Percentiles rank a stretch among this genome's conserved stretches.
Conservation (phyloP, 2,888 invertebrate species). For the Polymixis lichenea region DNA sequence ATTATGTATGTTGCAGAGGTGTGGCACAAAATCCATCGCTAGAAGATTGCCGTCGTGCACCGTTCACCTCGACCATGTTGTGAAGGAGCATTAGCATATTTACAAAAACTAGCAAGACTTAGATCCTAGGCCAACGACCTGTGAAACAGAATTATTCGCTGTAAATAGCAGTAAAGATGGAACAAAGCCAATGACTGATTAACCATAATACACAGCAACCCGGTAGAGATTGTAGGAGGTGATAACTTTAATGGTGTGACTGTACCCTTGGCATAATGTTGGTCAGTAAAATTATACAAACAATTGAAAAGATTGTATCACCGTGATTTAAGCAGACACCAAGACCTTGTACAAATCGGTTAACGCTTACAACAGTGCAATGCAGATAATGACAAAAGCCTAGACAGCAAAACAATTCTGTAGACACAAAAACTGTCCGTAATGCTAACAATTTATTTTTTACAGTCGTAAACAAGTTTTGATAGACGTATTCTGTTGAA, state of each 20-base stretch:
- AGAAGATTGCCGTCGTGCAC: conserved; percentile 66
- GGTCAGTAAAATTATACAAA: conserved; percentile 33
- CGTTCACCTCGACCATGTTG: conserved; percentile 69
- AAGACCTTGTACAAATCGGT: conserved; percentile 67
- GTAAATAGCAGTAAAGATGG: conserved; percentile 36
- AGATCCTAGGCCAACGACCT: conserved; percentile 69
- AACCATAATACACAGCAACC: conserved; percentile 47
- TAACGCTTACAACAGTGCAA: conserved; percentile 59
- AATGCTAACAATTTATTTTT: conserved; percentile 59
- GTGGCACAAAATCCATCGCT: conserved; percentile 64
- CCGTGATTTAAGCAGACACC: conserved; percentile 48
- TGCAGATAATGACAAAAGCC: conserved; percentile 58
- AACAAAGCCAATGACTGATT: conserved; percentile 48
- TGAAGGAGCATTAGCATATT: conserved; percentile 72
- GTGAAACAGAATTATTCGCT: conserved; percentile 29
- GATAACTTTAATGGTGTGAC: conserved; percentile 45
- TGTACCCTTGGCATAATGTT: conserved; percentile 37
- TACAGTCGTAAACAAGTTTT: conserved; percentile 54
- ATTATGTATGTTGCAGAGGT: conserved; percentile 63
- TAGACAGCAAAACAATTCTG: conserved; percentile 48
- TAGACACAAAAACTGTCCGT: conserved; percentile 45
- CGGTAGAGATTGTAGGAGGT: conserved; percentile 47
- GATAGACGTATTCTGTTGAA: conserved; percentile 51
- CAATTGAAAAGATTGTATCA: conserved; percentile 52
- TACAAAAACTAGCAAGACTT: conserved; percentile 67